Percentiles rank a stretch among this genome's conserved stretches.
Evolutionary conservation across 2,888 invertebrate species (phyloP).

Genomic region (Ferdinandea cuprea): DNA sequence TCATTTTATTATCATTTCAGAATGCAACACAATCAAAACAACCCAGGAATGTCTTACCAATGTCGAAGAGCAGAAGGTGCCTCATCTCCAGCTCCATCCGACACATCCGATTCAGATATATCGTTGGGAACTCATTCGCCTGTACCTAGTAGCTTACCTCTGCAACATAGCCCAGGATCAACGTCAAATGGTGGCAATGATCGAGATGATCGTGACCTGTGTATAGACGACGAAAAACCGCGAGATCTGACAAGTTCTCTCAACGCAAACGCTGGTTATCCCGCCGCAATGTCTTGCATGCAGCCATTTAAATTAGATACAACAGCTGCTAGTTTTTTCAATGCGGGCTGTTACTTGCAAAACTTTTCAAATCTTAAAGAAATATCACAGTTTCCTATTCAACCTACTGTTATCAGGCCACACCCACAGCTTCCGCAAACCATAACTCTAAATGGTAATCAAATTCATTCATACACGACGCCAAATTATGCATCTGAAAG

Average conservation of each 20-base stretch:
- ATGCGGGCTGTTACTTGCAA: slow-evolving; percentile 82
- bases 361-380: slow-evolving; percentile 82
- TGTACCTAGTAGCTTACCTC: slow-evolving; percentile 82
- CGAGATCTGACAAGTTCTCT: slow-evolving; percentile 80
- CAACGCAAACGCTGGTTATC: slow-evolving; percentile 76
- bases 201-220: slow-evolving; percentile 81
- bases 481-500: slow-evolving; percentile 65
- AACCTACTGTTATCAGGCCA: slow-evolving; percentile 82
- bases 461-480: slow-evolving; percentile 76
- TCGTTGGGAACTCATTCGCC: slow-evolving; percentile 83
- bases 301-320: slow-evolving; percentile 81
- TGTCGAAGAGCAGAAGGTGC: slow-evolving; percentile 81
- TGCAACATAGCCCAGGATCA: slow-evolving; percentile 83
- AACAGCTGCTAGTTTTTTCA: slow-evolving; percentile 81
- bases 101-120: slow-evolving; percentile 83
- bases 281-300: slow-evolving; percentile 78
- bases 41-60: slow-evolving; percentile 80
- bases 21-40: slow-evolving; percentile 83
- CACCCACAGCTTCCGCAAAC: slow-evolving; percentile 82
- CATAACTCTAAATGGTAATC: slow-evolving; percentile 79
- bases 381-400: slow-evolving; percentile 82
- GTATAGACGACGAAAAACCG: slow-evolving; percentile 82
- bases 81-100: slow-evolving; percentile 82
- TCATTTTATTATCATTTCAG: slow-evolving; percentile 75
- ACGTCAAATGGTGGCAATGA: slow-evolving; percentile 83